A percentile compares a stretch with the other conserved stretches of the same genome.
Evolutionary conservation across 1,140 invertebrate species (phyloP).

Genomic region (Diabrotica virgifera): DNA sequence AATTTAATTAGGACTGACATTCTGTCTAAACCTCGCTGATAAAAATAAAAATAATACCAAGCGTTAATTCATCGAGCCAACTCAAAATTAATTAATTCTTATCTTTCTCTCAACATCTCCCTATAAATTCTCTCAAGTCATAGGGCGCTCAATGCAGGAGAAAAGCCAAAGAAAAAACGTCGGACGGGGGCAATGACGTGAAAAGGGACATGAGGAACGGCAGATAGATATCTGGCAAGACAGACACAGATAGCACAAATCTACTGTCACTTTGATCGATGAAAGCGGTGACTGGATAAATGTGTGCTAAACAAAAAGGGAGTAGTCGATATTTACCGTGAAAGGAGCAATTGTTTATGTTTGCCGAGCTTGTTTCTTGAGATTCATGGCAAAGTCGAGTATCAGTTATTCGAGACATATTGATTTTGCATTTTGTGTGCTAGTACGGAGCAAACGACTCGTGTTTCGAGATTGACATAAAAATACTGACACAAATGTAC

Average conservation of each 20-base stretch:
- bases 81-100: not conserved
- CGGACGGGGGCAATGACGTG: conserved; percentile 25
- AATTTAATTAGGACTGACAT: too few species aligned
- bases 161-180: not conserved
- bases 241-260: conserved; percentile 40
- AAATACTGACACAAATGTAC: too few species aligned
- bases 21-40: too few species aligned
- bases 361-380: not conserved
- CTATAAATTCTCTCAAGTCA: conserved; percentile 16
- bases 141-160: not conserved
- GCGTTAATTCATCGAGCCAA: not conserved
- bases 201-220: conserved; percentile 28
- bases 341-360: conserved; percentile 25
- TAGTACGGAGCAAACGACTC: too few species aligned
- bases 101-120: not conserved
- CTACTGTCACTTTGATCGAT: conserved; percentile 39
- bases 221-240: conserved; percentile 39
- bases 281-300: conserved; percentile 32
- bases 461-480: too few species aligned
- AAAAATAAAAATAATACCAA: too few species aligned
- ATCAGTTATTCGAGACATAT: too few species aligned
- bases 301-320: conserved; percentile 39
- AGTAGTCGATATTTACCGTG: conserved; percentile 36
- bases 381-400: too few species aligned
- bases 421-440: too few species aligned